Evolutionary conservation across 2,113 vertebrate species (phyloP).

Genomic region (Pelecanus crispus): DNA sequence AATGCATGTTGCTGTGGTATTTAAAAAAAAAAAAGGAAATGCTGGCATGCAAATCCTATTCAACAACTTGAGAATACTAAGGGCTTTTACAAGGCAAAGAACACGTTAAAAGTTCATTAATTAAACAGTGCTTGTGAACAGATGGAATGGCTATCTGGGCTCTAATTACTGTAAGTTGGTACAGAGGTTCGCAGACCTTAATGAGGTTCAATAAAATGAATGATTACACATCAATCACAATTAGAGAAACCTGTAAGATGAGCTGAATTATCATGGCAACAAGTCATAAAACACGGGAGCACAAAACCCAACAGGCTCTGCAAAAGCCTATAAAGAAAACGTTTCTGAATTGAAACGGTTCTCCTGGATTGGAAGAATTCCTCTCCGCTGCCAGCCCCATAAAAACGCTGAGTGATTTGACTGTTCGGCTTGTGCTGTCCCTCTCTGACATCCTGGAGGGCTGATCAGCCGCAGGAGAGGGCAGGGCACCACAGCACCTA

Average conservation of each 20-base stretch:
- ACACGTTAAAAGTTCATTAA: conserved; percentile 94
- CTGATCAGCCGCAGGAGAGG: neutral
- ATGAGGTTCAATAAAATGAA: conserved; percentile 81
- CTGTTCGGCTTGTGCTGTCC: neutral
- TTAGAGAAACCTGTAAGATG: conserved; percentile 74
- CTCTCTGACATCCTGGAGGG: neutral
- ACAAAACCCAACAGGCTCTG: conserved; percentile 35
- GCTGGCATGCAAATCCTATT: conserved; percentile 77
- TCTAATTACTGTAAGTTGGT: conserved; percentile 88
- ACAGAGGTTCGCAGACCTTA: conserved; percentile 80
- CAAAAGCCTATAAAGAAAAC: neutral
- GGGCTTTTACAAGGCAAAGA: conserved; percentile 80
- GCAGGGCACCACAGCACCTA: neutral
- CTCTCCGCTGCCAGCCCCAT: neutral
- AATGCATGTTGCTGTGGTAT: conserved; percentile 71
- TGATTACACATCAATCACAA: conserved; percentile 81
- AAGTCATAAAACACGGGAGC: conserved; percentile 74
- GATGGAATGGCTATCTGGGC: conserved; percentile 93
- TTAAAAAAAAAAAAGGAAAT: conserved; percentile 59
- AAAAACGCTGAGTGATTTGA: neutral
- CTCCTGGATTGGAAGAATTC: neutral
- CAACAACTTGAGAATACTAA: conserved; percentile 83
- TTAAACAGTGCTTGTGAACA: conserved; percentile 92
- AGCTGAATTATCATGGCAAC: conserved; percentile 68
- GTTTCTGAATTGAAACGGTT: neutral